phyloP scores from a whole-genome alignment of 2,888 invertebrate genomes.

The Pediacus dermestoides region DNA sequence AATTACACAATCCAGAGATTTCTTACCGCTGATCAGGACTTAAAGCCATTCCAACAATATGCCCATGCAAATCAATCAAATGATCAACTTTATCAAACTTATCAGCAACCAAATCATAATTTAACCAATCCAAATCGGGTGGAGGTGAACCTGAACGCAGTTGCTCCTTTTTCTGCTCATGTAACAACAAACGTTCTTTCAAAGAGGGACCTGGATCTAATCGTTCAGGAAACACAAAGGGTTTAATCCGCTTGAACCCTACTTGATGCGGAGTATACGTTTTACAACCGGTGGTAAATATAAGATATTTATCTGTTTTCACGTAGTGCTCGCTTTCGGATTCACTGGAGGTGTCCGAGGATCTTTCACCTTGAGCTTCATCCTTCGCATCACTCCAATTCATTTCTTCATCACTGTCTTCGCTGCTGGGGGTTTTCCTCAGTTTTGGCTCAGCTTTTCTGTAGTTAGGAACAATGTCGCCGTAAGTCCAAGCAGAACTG shows the following conservation, averaged over 20 bases:
- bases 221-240: conserved; percentile 64
- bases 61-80: conserved; percentile 77
- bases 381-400: conserved; percentile 35
- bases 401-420: conserved; percentile 32
- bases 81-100: conserved; percentile 74
- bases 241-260: conserved; percentile 68
- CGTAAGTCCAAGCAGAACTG: no score
- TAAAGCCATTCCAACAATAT: conserved; percentile 82
- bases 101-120: conserved; percentile 65
- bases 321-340: conserved; percentile 24
- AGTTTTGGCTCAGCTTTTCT: no score
- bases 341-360: conserved; percentile 31
- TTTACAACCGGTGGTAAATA: conserved; percentile 78
- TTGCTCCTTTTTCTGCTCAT: conserved; percentile 53
- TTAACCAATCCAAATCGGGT: conserved; percentile 63
- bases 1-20: conserved; percentile 1
- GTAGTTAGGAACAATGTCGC: no score
- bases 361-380: conserved; percentile 29
- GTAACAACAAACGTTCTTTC: conserved; percentile 62
- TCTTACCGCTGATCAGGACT: conserved; percentile 73
- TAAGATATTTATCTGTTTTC: conserved; percentile 62
- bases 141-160: conserved; percentile 49
- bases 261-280: conserved; percentile 85
- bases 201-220: conserved; percentile 67
- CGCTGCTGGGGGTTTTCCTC: conserved; percentile 33